phyloP scores from a whole-genome alignment of 2,888 invertebrate species.

The Apamea monoglypha region DNA sequence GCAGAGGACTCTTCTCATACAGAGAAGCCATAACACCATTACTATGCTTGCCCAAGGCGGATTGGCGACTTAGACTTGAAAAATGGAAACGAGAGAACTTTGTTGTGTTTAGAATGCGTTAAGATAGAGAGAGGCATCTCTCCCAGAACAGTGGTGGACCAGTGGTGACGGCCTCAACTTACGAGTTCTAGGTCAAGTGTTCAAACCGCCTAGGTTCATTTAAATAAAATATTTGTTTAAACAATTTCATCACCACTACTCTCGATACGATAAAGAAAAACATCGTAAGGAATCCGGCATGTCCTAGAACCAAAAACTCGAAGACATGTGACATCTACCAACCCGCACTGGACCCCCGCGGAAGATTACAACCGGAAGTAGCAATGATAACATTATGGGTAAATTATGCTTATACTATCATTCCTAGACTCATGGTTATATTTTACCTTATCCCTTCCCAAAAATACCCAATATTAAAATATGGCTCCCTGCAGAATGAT shows the following conservation, averaged over 20 bases:
- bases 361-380: background rate
- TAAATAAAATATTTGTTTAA: too few species aligned
- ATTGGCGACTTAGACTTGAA: background rate
- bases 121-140: too few species aligned
- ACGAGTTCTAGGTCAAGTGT: too few species aligned
- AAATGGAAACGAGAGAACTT: too few species aligned
- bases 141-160: too few species aligned
- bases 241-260: background rate
- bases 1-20: background rate
- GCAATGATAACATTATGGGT: background rate
- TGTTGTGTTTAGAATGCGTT: too few species aligned
- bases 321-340: background rate
- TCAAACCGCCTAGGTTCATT: background rate
- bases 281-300: background rate
- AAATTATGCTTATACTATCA: background rate
- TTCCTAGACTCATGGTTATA: background rate
- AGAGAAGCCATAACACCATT: background rate
- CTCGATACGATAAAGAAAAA: background rate
- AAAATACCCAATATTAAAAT: slow-evolving; percentile 26
- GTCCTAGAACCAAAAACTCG: background rate
- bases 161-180: too few species aligned
- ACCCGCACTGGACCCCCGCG: background rate
- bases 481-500: slow-evolving; percentile 27
- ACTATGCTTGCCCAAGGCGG: background rate
- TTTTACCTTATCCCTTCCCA: background rate